These are phyloP conservation scores for Spisula solida DNA, from an alignment of 2,888 invertebrate genomes.

Conservation along the genomic window DNA sequence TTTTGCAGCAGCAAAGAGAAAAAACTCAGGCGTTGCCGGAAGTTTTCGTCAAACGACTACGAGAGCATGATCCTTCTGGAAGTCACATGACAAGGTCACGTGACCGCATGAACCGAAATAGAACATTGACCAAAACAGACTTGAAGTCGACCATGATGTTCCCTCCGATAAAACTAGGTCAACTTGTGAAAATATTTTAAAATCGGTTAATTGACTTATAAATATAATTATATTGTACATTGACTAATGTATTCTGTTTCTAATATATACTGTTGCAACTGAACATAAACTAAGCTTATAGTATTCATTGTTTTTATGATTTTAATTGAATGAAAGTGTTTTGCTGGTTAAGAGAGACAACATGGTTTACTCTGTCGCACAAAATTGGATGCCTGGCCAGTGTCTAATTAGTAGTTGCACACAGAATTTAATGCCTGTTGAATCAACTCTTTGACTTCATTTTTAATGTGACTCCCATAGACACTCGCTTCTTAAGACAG, in stretches of 20 bases:
- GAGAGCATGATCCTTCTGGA: constrained; percentile 35
- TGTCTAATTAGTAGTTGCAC: no score
- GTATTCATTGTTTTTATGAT: no score
- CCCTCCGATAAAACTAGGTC: constrained; percentile 74
- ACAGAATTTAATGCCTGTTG: no score
- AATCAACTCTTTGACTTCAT: no score
- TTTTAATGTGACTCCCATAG: no score
- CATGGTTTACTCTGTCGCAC: no score
- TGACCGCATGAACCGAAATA: background rate
- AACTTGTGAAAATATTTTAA: constrained; percentile 67
- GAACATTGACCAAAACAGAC: constrained; percentile 47
- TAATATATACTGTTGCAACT: background rate
- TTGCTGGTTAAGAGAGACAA: no score
- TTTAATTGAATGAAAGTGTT: no score
- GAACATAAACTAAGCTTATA: no score
- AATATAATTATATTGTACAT: background rate
- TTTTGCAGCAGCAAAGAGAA: constrained; percentile 61
- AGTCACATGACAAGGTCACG: background rate
- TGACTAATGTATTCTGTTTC: background rate
- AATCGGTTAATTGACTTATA: background rate
- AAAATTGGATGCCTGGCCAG: no score
- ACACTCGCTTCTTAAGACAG: no score
- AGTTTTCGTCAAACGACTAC: constrained; percentile 59
- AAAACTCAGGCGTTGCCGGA: constrained; percentile 57
- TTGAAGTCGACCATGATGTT: constrained; percentile 62